phyloP scores from a whole-genome alignment of 2,888 invertebrate genomes.

The Hirtodrosophila alboralis region DNA sequence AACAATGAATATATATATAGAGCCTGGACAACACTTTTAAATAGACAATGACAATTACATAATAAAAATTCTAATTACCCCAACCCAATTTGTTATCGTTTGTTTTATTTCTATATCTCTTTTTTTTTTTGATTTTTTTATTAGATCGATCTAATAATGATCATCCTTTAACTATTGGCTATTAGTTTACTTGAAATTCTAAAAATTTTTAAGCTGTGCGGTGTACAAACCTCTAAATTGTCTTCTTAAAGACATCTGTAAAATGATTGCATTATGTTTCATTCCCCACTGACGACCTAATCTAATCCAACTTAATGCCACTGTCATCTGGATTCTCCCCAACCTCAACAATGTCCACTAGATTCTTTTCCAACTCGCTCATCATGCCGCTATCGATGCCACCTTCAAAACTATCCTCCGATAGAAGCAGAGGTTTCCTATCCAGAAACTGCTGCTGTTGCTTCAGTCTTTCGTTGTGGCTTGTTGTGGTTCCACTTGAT shows the following conservation, averaged over 20 bases:
- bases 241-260: constrained; percentile 36
- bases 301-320: constrained; percentile 78
- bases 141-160: constrained; percentile 62
- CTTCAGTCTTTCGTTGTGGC: constrained; percentile 55
- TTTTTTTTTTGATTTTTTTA: constrained; percentile 12
- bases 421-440: constrained; percentile 56
- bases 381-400: constrained; percentile 88
- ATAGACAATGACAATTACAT: constrained; percentile 74
- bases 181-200: constrained; percentile 56
- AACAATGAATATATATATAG: constrained; percentile 36
- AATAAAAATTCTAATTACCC: constrained; percentile 69
- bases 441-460: constrained; percentile 47
- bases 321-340: constrained; percentile 84
- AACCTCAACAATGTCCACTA: constrained; percentile 85
- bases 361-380: constrained; percentile 87
- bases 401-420: constrained; percentile 74
- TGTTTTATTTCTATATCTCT: constrained; percentile 3
- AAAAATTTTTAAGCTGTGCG: constrained; percentile 64
- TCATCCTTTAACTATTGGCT: constrained; percentile 53
- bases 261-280: constrained; percentile 61
- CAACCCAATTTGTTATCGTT: constrained; percentile 53
- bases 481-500: constrained; percentile 10
- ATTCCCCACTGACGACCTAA: constrained; percentile 34
- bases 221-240: constrained; percentile 70
- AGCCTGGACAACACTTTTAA: constrained; percentile 43